Conservation (phyloP, 2,113 vertebrate species). For the Crotalus tigris region DNA sequence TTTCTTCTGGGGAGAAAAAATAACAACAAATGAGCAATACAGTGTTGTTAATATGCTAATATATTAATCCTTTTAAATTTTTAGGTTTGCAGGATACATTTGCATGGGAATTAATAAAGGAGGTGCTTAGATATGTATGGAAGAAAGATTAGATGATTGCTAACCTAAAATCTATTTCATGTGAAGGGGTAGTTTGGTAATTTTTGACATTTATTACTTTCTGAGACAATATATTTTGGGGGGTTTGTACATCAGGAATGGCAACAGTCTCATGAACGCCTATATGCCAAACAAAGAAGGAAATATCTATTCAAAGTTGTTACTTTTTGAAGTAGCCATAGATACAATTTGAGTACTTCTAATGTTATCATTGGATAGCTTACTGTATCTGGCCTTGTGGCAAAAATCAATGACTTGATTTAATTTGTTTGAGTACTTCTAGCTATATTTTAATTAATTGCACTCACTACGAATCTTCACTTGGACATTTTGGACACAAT, state of each 20-base stretch:
- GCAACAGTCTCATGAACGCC: background rate
- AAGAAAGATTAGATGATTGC: background rate
- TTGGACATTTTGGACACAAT: background rate
- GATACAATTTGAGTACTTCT: background rate
- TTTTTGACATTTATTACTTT: background rate
- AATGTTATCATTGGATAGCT: background rate
- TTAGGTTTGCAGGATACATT: background rate
- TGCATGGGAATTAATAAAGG: background rate
- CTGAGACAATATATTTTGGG: background rate
- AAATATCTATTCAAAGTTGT: background rate
- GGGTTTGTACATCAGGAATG: background rate
- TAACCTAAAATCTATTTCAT: background rate
- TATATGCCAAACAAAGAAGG: background rate
- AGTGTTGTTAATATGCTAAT: background rate
- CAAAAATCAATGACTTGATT: background rate
- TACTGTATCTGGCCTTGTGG: background rate
- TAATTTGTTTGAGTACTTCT: background rate
- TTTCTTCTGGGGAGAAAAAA: background rate
- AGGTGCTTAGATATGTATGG: background rate
- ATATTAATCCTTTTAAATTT: background rate
- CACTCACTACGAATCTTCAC: background rate
- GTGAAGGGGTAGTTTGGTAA: background rate
- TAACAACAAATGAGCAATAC: background rate
- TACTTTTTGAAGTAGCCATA: background rate
- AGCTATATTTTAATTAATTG: background rate